These are phyloP conservation scores for Muschampia plurimacula DNA, from an alignment of 2,888 invertebrate genomes.

Conservation along the genomic window DNA sequence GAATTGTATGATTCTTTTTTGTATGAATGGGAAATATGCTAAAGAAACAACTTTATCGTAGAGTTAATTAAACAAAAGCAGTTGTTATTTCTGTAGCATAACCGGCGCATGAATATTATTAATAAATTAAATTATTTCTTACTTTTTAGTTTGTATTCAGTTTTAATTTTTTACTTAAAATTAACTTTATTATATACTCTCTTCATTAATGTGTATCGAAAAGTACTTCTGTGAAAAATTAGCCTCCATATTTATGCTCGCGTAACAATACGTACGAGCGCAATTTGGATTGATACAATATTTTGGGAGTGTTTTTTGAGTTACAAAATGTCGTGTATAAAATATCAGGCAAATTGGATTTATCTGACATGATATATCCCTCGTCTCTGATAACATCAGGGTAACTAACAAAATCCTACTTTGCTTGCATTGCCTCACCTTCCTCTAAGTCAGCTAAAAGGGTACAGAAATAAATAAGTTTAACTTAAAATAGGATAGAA, in stretches of 20 bases:
- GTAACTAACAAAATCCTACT: conserved; percentile 20
- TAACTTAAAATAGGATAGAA: not conserved
- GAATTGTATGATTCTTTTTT: no score
- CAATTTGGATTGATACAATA: conserved; percentile 21
- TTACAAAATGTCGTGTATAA: conserved; percentile 28
- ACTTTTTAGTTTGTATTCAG: no score
- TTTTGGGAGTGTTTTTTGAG: conserved; percentile 2
- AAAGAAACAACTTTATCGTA: no score
- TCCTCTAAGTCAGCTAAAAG: conserved; percentile 12
- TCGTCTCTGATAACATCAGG: conserved; percentile 1
- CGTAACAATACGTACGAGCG: not conserved
- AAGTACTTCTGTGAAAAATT: not conserved
- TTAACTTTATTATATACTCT: not conserved
- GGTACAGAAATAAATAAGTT: conserved; percentile 5
- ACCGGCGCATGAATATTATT: no score
- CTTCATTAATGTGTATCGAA: not conserved
- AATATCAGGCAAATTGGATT: conserved; percentile 29
- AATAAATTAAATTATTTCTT: no score
- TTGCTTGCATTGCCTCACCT: conserved; percentile 18
- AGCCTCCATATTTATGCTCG: not conserved
- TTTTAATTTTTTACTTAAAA: no score
- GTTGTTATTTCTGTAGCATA: no score
- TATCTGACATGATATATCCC: conserved; percentile 7
- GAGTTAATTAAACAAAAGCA: no score
- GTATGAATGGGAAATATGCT: no score